Evolutionary conservation across 1,140 invertebrate species (phyloP), one percentile per base, ranked within the genome.

Genomic region (Eciton burchellii): DNA sequence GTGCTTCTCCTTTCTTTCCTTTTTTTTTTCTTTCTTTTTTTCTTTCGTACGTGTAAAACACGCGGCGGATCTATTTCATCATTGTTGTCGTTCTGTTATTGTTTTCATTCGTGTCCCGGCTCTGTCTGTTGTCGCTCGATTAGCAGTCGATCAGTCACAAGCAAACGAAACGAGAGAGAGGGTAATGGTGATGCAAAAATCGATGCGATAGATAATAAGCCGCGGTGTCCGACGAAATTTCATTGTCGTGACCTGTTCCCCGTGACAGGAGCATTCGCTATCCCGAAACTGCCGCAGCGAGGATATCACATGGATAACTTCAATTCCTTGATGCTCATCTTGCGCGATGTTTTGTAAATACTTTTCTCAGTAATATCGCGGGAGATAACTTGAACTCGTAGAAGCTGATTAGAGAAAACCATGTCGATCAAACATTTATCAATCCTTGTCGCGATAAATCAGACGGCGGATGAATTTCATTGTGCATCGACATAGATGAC

Each of bases 171-270:
- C 14, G 29, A 77, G 29, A 63, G 35, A 68, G 35, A 54, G 19
- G 12, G 41, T n/a, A n/a, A n/a, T 66, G 9, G 16, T 68, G 24
- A 16, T 19, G 43, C 52, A 11, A 68, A 35, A 79, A 68, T 79
- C 16, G 66, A 66, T 54, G 54, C 24, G 21, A 21, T n/a, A 9
- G 3, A 76, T 43, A 54, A 56, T 43, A 60, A 66, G 29, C 43
- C 35, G 47, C 29, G 19, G 35, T 76, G 43, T 76, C 21, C 45
- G 60, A 12, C 19, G 45, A 76, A 65, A 76, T 45, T 63, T 65
- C 52, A 41, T 52, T 41, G 41, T n/a, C 2, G 24, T 54, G 52
- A 19, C 35, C 35, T 35, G 35, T 21, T 54, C 8, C 8, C n/a
- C 19, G 49, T n/a, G 49, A 52, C 14, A 47, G 52, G 60, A 29